phyloP scores from a whole-genome alignment of 2,113 vertebrate species.

The Toxotes jaculatrix region DNA sequence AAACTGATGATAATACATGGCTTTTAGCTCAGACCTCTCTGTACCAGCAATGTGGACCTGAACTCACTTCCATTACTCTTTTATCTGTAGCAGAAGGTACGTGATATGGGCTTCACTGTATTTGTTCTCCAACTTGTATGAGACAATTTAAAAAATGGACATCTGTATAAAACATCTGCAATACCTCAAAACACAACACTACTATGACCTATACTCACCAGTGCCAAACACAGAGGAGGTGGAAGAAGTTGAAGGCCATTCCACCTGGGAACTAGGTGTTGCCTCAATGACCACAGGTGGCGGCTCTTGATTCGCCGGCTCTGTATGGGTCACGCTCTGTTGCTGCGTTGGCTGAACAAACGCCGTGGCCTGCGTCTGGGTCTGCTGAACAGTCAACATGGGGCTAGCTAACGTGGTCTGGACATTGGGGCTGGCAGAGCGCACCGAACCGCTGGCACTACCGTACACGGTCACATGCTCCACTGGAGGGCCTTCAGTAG shows the following conservation, averaged over 20 bases:
- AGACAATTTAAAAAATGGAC: too few species aligned
- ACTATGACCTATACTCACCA: constrained; percentile 80
- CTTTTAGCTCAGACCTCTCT: background rate
- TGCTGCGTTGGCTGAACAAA: constrained; percentile 99
- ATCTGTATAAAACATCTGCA: too few species aligned
- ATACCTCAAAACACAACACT: background rate
- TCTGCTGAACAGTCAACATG: constrained; percentile 91
- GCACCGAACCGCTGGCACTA: constrained; percentile 95
- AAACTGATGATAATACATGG: constrained; percentile 83
- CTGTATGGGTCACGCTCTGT: constrained; percentile 89
- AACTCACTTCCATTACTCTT: too few species aligned
- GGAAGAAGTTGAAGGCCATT: constrained; percentile 93
- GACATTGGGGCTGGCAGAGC: constrained; percentile 96
- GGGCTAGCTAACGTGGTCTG: constrained; percentile 91
- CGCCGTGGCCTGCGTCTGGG: constrained; percentile 92
- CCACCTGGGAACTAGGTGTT: constrained; percentile 91
- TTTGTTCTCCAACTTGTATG: too few species aligned
- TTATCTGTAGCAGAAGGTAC: too few species aligned
- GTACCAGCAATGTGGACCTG: too few species aligned
- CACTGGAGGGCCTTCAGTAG: constrained; percentile 88
- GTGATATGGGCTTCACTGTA: too few species aligned
- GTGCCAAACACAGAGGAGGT: constrained; percentile 93
- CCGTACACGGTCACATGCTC: constrained; percentile 96
- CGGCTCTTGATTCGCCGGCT: constrained; percentile 90
- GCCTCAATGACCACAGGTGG: constrained; percentile 88